phyloP scores from a whole-genome alignment of 2,113 vertebrate species.

The Rutilus rutilus region DNA sequence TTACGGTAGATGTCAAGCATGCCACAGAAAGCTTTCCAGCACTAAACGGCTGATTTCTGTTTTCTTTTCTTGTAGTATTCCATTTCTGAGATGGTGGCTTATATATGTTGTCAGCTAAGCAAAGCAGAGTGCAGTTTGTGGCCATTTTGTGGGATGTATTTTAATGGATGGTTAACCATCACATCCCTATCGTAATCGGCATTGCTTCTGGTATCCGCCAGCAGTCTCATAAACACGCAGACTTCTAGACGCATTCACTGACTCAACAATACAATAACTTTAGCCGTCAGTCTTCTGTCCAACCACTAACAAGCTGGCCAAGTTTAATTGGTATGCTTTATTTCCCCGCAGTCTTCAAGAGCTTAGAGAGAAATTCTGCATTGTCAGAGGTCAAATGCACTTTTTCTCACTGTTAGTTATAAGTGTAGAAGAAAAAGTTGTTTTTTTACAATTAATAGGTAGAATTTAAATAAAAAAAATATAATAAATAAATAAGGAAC shows the following conservation, averaged over 20 bases:
- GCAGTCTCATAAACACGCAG: slow-evolving; percentile 58
- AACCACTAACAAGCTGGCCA: slow-evolving; percentile 37
- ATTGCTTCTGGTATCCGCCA: slow-evolving; percentile 70
- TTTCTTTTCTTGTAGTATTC: slow-evolving; percentile 43
- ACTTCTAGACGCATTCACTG: slow-evolving; percentile 27
- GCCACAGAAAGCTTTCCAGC: background rate
- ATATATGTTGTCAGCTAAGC: slow-evolving; percentile 44
- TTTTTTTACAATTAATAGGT: background rate
- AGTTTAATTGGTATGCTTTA: slow-evolving; percentile 34
- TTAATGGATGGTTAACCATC: slow-evolving; percentile 68
- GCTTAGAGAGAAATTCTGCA: slow-evolving; percentile 23
- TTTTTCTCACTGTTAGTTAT: slow-evolving; percentile 22
- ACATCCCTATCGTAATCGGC: slow-evolving; percentile 77
- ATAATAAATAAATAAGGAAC: background rate
- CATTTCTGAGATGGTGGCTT: slow-evolving; percentile 34
- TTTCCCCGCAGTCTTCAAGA: slow-evolving; percentile 15
- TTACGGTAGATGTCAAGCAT: slow-evolving; percentile 6
- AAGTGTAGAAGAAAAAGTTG: background rate
- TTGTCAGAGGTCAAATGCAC: slow-evolving; percentile 33
- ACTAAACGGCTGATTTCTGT: slow-evolving; percentile 20
- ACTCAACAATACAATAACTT: slow-evolving; percentile 42
- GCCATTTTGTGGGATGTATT: slow-evolving; percentile 55
- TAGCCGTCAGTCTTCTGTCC: slow-evolving; percentile 11
- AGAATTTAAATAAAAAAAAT: background rate
- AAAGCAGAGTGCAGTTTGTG: slow-evolving; percentile 47